phyloP scores from a whole-genome alignment of 2,113 vertebrate species.

The Nipponia nippon region DNA sequence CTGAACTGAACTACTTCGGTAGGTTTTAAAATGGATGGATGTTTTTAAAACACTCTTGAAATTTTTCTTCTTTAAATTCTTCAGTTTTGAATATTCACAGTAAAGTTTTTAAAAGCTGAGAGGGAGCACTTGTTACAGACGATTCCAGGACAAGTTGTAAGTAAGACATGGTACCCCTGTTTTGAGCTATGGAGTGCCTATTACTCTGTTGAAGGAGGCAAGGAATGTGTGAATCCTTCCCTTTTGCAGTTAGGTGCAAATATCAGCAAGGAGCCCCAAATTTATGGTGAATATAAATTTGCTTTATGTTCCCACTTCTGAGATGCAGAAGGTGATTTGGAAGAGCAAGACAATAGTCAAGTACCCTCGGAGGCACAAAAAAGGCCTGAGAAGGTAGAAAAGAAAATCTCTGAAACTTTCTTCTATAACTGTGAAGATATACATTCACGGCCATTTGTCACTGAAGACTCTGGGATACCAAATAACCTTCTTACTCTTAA shows the following conservation, averaged over 20 bases:
- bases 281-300: neutral
- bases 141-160: neutral
- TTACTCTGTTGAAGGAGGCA: neutral
- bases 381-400: neutral
- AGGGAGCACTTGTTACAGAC: neutral
- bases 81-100: neutral
- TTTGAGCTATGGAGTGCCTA: neutral
- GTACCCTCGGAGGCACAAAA: neutral
- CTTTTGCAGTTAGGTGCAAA: neutral
- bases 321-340: neutral
- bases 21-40: neutral
- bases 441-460: constrained; percentile 74
- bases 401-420: constrained; percentile 68
- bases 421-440: constrained; percentile 80
- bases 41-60: neutral
- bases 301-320: neutral
- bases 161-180: neutral
- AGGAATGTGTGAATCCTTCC: neutral
- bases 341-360: neutral
- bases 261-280: neutral
- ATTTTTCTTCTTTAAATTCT: neutral
- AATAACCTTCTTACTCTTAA: constrained; percentile 78
- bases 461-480: constrained; percentile 75
- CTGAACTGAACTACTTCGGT: neutral
- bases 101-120: neutral